A percentile compares a stretch with the other conserved stretches of the same genome.
phyloP scores from a whole-genome alignment of 2,113 vertebrate genomes.

The Cnemophilus loriae region DNA sequence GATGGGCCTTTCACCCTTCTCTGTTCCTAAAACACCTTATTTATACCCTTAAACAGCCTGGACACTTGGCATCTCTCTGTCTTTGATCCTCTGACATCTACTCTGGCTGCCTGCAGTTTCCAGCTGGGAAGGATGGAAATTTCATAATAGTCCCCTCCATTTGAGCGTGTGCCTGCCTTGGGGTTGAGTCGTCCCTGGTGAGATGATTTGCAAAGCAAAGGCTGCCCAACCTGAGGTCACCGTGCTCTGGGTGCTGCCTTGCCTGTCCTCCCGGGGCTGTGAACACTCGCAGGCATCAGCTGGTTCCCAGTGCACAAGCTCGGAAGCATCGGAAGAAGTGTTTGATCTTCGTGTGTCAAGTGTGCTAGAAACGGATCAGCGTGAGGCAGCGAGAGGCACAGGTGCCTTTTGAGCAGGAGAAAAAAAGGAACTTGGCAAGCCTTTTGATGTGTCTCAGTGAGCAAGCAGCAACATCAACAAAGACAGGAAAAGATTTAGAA shows the following conservation, averaged over 20 bases:
- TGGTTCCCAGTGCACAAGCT: background rate
- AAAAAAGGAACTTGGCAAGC: background rate
- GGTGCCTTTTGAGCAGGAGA: background rate
- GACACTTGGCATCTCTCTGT: background rate
- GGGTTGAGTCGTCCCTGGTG: background rate
- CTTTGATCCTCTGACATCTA: background rate
- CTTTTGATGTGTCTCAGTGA: background rate
- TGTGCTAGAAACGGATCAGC: background rate
- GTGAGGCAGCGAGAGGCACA: background rate
- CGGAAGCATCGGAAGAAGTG: background rate
- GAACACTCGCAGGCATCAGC: background rate
- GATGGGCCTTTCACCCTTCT: background rate
- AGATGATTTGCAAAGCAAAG: background rate
- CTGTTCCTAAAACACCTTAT: background rate
- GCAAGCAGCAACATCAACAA: background rate
- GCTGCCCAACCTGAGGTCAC: background rate
- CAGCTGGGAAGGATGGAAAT: background rate
- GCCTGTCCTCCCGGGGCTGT: background rate
- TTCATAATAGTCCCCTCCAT: background rate
- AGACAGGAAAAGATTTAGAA: background rate
- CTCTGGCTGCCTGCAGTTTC: background rate
- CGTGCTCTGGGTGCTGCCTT: background rate
- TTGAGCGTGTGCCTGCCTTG: background rate
- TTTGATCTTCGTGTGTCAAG: background rate
- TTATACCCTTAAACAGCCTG: background rate